Evolutionary conservation across 92 coral and sea anemone genomes (phyloP), one percentile per base, ranked within the genome.

Genomic region (Nematostella vectensis): DNA sequence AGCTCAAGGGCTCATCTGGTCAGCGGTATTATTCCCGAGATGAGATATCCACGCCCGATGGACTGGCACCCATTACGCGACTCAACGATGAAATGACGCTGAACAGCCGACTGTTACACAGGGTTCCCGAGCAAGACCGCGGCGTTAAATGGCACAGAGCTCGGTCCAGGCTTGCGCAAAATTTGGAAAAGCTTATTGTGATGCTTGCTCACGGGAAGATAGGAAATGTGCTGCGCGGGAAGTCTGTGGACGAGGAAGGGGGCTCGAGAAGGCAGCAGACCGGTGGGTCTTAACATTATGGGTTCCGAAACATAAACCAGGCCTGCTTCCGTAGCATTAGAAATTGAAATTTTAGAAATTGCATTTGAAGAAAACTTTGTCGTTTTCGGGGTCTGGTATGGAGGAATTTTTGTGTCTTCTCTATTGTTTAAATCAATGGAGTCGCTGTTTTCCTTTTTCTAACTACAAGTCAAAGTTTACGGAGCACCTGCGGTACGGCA

Each of bases 121-220:
- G 11, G 57, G 53, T 51, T 2, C 72, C 72, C 1, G 52, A 42
- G 15, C 18, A 30, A 18, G 25, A 11, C 12, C 63, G 72, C 13
- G 72, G 72, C 21, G 20, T 38, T 1, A 30, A 23, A 55, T 66
- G 72, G 72, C 51, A 47, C 47, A 26, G 47, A 30, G 37, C 63
- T 18, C 44, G 63, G 11, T 43, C 47, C 31, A 47, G 47, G 55
- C 45, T 66, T 9, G 63, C 63, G 0, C 62, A 55, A n/a, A 66
- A 66, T 29, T 38, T 66, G 11, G 57, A 36, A 37, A 66, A 26
- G n/a, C 63, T 66, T 25, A 66, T 66, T 24, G 11, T 53, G 16
- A 54, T 66, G 72, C 24, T 66, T 22, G 54, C 62, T 16, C 39
- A 45, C n/a, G 53, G 30, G 19, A 40, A 43, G 11, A 24, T 54